A percentile compares a stretch with the other conserved stretches of the same genome.
Conservation (phyloP, 2,888 invertebrate genomes). For the Apoda limacodes region DNA sequence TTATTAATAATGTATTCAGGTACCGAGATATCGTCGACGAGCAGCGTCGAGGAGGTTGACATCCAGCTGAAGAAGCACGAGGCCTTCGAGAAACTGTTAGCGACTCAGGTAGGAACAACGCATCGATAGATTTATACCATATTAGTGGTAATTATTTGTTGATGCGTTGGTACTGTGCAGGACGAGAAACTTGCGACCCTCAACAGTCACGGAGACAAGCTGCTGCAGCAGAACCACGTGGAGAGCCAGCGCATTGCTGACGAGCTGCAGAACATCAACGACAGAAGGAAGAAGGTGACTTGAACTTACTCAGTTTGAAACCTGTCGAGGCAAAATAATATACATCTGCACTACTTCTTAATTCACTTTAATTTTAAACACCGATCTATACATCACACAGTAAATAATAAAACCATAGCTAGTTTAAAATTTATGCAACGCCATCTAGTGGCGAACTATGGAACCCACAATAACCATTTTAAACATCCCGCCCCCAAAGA, state of each 20-base stretch:
- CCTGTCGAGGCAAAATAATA: too few relatives aligned
- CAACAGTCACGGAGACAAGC: constrained; percentile 86
- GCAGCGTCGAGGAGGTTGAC: constrained; percentile 87
- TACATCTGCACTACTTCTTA: too few relatives aligned
- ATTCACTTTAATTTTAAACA: too few relatives aligned
- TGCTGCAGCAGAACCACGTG: constrained; percentile 92
- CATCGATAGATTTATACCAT: background rate
- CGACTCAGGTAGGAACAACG: constrained; percentile 64
- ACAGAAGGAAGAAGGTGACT: constrained; percentile 75
- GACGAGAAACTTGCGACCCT: constrained; percentile 88
- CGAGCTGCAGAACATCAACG: constrained; percentile 80
- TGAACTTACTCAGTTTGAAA: too few relatives aligned
- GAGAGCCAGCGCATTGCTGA: constrained; percentile 84
- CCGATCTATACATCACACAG: too few relatives aligned
- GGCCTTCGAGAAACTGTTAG: constrained; percentile 91
- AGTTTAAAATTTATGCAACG: too few relatives aligned
- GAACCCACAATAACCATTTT: too few relatives aligned
- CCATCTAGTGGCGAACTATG: too few relatives aligned
- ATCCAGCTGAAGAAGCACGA: constrained; percentile 93
- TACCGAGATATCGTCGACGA: constrained; percentile 78
- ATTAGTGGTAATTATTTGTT: background rate
- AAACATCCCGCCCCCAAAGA: too few relatives aligned
- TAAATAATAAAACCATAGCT: too few relatives aligned
- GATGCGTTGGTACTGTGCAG: constrained; percentile 36
- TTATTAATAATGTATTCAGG: constrained; percentile 32